These are phyloP conservation scores for Ophonus ardosiacus DNA, from an alignment of 2,888 invertebrate species.

Conservation along the genomic window DNA sequence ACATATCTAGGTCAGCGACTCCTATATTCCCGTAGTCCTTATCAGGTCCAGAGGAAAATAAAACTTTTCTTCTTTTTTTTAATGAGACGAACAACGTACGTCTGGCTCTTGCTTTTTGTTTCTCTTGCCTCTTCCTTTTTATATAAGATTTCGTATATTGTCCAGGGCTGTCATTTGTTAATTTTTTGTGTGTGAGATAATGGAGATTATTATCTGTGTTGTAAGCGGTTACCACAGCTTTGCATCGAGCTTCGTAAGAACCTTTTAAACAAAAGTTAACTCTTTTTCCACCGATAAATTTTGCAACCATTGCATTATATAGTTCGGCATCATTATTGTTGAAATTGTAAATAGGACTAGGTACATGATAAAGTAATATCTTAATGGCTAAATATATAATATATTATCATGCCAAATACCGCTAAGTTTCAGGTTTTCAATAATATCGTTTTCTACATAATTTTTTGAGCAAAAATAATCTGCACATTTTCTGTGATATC, in stretches of 20 bases:
- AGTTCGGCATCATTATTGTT: conserved; percentile 50
- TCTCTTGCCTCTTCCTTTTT: conserved; percentile 10
- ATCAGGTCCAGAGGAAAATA: neutral
- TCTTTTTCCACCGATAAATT: conserved; percentile 59
- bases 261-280: conserved; percentile 47
- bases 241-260: conserved; percentile 49
- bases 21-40: conserved; percentile 19
- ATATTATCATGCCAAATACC: conserved; percentile 38
- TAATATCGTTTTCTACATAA: conserved; percentile 8
- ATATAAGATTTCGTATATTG: conserved; percentile 20
- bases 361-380: conserved; percentile 26
- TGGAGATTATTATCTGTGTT: conserved; percentile 2
- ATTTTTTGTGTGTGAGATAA: conserved; percentile 24
- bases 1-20: conserved; percentile 35
- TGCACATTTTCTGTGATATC: conserved; percentile 38
- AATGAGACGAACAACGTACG: neutral
- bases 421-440: conserved; percentile 35
- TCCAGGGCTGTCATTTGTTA: neutral
- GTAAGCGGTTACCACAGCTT: conserved; percentile 44
- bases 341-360: conserved; percentile 55
- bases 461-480: conserved; percentile 68
- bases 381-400: conserved; percentile 20
- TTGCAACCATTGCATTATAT: conserved; percentile 48
- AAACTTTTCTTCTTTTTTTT: neutral
- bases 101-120: neutral